Percentiles rank a stretch among this genome's conserved stretches.
These are phyloP conservation scores for Papilio dardanus DNA, from an alignment of 1,140 invertebrate species.

Conservation along the genomic window DNA sequence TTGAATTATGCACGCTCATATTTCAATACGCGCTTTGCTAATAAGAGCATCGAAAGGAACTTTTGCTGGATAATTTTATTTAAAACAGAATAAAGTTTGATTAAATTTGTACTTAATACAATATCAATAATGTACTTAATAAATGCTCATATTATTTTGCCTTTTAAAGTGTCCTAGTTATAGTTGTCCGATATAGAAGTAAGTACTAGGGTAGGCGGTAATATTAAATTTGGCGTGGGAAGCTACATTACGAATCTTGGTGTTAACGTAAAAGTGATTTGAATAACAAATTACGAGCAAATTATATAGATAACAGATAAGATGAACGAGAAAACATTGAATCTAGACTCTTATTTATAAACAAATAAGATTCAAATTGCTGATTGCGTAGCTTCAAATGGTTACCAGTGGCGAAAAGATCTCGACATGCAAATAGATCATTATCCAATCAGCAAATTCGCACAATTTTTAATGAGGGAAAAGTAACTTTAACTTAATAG, in stretches of 20 bases:
- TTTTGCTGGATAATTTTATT: not conserved
- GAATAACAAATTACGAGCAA: conserved; percentile 38
- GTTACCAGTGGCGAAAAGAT: conserved; percentile 26
- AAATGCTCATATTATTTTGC: not conserved
- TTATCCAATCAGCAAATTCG: conserved; percentile 36
- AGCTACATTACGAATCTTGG: conserved; percentile 21
- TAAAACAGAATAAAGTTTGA: no score
- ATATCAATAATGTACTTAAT: no score
- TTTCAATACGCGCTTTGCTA: conserved; percentile 2
- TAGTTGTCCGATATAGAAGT: not conserved
- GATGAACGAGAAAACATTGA: not conserved
- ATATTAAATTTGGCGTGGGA: conserved; percentile 14
- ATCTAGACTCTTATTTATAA: conserved; percentile 39
- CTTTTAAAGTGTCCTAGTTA: not conserved
- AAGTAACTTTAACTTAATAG: not conserved
- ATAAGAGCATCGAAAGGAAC: not conserved
- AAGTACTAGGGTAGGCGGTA: not conserved
- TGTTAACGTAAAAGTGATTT: conserved; percentile 33
- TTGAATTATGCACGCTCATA: conserved; percentile 7
- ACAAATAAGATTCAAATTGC: conserved; percentile 44
- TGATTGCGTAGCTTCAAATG: conserved; percentile 29
- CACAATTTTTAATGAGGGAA: conserved; percentile 8
- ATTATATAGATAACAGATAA: conserved; percentile 40
- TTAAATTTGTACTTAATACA: no score
- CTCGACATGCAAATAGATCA: conserved; percentile 33